These are phyloP conservation scores for Carassius carassius DNA, from an alignment of 2,113 vertebrate genomes.

Conservation along the genomic window DNA sequence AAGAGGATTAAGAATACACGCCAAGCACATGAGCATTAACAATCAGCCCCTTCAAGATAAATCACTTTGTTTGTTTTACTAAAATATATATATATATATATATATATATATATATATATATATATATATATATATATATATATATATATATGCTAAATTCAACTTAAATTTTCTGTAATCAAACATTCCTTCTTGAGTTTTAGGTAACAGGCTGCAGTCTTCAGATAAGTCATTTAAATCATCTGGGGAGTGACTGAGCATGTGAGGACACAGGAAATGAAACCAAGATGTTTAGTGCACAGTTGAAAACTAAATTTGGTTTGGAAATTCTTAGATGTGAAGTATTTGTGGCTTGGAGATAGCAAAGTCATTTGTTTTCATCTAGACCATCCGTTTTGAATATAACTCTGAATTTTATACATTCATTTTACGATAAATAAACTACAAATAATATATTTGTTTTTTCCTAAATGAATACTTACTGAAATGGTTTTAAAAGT, in stretches of 20 bases:
- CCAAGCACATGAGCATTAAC: background rate
- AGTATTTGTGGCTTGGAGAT: conserved; percentile 21
- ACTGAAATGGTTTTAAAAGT: background rate
- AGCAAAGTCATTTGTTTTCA: conserved; percentile 8
- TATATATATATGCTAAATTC: background rate
- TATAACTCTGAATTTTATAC: background rate
- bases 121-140: too few relatives aligned
- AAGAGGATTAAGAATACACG: conserved; percentile 21
- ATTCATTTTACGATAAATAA: background rate
- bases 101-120: too few relatives aligned
- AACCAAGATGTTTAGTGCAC: conserved; percentile 25
- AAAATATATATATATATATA: too few relatives aligned
- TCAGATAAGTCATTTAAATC: conserved; percentile 21
- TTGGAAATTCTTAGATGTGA: conserved; percentile 18
- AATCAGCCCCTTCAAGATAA: background rate
- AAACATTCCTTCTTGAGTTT: background rate
- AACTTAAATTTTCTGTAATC: background rate
- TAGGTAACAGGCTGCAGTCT: background rate
- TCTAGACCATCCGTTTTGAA: background rate
- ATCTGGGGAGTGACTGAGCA: background rate
- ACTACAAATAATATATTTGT: background rate
- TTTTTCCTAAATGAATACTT: background rate
- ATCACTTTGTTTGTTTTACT: background rate
- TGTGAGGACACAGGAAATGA: conserved; percentile 19
- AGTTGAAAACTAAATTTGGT: conserved; percentile 16